Base-by-base conservation (phyloP, 2,888 invertebrate species). In the Schrankia costaestrigalis region DNA sequence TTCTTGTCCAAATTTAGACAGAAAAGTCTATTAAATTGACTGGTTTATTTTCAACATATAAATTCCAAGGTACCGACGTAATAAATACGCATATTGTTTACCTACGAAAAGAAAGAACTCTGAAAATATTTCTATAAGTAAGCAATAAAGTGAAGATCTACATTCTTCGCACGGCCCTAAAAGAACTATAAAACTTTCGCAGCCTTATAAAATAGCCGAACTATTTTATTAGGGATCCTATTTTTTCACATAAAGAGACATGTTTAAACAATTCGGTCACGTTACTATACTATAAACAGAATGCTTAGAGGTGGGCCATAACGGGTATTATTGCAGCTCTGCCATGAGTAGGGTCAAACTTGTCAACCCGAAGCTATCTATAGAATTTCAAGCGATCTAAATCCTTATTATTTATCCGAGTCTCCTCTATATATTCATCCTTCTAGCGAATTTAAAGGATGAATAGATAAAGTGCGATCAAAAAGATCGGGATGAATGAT, bases 361-460 rank as follows among this genome's bases (percentile, higher is more conserved):
- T 56, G 53, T 50, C 56, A 56, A 50, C 45, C 38, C 33, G 28
- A 25, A 26, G 26, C 31, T 39, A 50, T 50, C 52, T 55, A 56
- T 68, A 61, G 64, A 71, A 69, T 68, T 63, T 54, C 56, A 68
- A 71, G 50, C 55, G 43, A 33, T 44, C 53, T 34, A 59, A 67
- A 69, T 57, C 61, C 58, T 46, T 32, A 44, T 57, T 56, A 58
- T 62, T 43, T 44, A 56, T 63, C 51, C 47, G 47, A 38, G 40
- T 54, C 49, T 61, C n/a, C n/a, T 51, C 52, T 46, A 42, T 51
- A 35, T 46, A 33, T 52, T 52, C 46, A 42, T 46, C 33, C 39
- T 30, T n/a, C 11, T 14, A 11, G 26, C 31, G 13, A 17, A 9
- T 21, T 2, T 9, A n/a, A 8, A 29, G 23, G 27, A 24, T 27